Conservation (phyloP, 2,888 invertebrate genomes). For the Pristionchus fissidentatus region DNA sequence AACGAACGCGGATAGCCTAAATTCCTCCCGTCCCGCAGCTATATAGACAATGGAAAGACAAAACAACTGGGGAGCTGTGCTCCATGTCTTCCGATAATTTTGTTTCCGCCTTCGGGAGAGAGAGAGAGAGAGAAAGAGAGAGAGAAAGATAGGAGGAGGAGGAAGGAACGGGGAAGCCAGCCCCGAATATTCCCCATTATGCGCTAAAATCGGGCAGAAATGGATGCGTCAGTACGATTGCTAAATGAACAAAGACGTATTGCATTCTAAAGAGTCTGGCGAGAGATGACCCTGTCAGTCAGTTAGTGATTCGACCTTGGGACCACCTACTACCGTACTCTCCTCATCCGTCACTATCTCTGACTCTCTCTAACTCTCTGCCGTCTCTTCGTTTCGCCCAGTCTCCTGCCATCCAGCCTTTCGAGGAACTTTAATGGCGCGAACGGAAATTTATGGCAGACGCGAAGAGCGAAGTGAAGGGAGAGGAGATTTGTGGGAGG, state of each 20-base stretch:
- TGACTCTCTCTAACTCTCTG: neutral
- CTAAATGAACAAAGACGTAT: conserved; percentile 29
- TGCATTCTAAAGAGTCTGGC: conserved; percentile 13
- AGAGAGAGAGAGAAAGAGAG: neutral
- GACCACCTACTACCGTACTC: neutral
- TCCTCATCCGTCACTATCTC: neutral
- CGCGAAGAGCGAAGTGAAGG: too few species aligned
- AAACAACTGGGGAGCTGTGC: neutral
- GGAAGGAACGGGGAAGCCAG: neutral
- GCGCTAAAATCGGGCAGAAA: too few species aligned
- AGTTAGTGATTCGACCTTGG: neutral
- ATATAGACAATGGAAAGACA: neutral
- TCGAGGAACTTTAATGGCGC: conserved; percentile 25
- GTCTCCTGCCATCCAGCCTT: neutral
- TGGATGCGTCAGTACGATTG: neutral
- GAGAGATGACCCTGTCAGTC: conserved; percentile 29
- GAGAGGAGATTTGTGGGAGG: too few species aligned
- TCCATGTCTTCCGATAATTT: conserved; percentile 7
- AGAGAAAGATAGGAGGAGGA: neutral
- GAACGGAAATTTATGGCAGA: conserved; percentile 28
- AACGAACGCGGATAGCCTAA: too few species aligned
- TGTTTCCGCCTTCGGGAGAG: neutral
- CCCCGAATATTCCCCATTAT: too few species aligned
- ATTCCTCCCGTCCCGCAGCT: neutral
- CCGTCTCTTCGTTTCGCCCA: too few species aligned